These are phyloP conservation scores for Cartodere bifasciata DNA, from an alignment of 2,888 invertebrate genomes.

Conservation along the genomic window DNA sequence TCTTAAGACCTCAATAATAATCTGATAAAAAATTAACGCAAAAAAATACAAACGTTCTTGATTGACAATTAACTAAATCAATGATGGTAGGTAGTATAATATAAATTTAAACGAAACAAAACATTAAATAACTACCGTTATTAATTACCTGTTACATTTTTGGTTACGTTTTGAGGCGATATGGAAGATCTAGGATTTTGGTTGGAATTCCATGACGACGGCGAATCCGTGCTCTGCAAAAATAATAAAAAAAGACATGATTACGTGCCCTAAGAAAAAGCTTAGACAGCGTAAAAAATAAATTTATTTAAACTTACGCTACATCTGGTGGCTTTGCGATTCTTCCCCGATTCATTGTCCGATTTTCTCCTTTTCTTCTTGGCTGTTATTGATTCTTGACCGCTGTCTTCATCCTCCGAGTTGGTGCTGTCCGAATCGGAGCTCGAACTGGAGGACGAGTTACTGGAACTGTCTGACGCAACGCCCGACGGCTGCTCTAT, in stretches of 20 bases:
- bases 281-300: neutral
- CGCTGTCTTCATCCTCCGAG: constrained; percentile 58
- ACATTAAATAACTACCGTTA: too few species aligned
- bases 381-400: constrained; percentile 78
- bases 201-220: constrained; percentile 15
- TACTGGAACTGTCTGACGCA: constrained; percentile 89
- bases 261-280: constrained; percentile 1
- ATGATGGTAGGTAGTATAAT: too few species aligned
- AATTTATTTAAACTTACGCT: constrained; percentile 24
- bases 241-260: constrained; percentile 5
- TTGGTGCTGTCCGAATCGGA: constrained; percentile 23
- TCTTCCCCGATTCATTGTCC: constrained; percentile 30
- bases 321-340: constrained; percentile 23
- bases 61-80: too few species aligned
- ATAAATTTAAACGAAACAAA: too few species aligned
- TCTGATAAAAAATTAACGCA: too few species aligned
- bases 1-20: too few species aligned
- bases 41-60: too few species aligned
- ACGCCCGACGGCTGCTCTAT: constrained; percentile 77
- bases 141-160: too few species aligned
- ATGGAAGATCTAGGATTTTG: constrained; percentile 21
- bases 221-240: constrained; percentile 16
- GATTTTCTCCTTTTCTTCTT: constrained; percentile 64
- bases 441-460: constrained; percentile 53
- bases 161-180: too few species aligned